Evolutionary conservation across 2,888 invertebrate species (phyloP).

Genomic region (Venusia cambrica): DNA sequence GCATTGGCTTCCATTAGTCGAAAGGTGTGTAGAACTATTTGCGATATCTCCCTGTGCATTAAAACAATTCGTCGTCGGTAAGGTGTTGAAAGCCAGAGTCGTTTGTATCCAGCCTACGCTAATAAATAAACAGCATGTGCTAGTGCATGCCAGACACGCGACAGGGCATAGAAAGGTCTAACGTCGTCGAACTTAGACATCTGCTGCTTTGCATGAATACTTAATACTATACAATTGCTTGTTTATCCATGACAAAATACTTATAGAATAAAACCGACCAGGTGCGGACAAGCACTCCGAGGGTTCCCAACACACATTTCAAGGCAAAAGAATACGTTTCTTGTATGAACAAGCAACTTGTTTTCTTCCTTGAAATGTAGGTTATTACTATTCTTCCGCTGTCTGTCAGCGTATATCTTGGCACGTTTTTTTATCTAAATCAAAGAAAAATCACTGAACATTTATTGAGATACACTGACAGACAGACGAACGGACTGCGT

Average conservation of each 20-base stretch:
- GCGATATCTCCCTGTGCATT: conserved; percentile 18
- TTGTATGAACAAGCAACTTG: too few species aligned
- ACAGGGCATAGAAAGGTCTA: conserved; percentile 67
- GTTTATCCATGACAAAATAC: conserved; percentile 10
- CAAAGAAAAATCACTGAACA: too few species aligned
- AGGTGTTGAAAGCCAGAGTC: conserved; percentile 47
- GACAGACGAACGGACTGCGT: too few species aligned
- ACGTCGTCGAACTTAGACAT: conserved; percentile 67
- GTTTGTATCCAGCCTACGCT: conserved; percentile 36
- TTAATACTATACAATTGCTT: conserved; percentile 17
- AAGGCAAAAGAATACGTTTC: too few species aligned
- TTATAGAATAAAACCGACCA: too few species aligned
- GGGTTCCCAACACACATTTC: too few species aligned
- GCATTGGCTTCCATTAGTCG: conserved; percentile 20
- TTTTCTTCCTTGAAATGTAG: too few species aligned
- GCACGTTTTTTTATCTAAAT: too few species aligned
- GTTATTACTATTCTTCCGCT: too few species aligned
- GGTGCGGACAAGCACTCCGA: too few species aligned
- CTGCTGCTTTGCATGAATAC: conserved; percentile 50
- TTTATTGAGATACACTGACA: too few species aligned
- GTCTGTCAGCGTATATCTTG: too few species aligned
- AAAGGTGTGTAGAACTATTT: conserved; percentile 21
- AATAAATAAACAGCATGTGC: conserved; percentile 44
- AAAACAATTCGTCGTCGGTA: conserved; percentile 36
- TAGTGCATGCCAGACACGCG: conserved; percentile 55